A percentile compares a stretch with the other conserved stretches of the same genome.
Conservation (phyloP, 2,888 invertebrate genomes). For the Ophion costatus region DNA sequence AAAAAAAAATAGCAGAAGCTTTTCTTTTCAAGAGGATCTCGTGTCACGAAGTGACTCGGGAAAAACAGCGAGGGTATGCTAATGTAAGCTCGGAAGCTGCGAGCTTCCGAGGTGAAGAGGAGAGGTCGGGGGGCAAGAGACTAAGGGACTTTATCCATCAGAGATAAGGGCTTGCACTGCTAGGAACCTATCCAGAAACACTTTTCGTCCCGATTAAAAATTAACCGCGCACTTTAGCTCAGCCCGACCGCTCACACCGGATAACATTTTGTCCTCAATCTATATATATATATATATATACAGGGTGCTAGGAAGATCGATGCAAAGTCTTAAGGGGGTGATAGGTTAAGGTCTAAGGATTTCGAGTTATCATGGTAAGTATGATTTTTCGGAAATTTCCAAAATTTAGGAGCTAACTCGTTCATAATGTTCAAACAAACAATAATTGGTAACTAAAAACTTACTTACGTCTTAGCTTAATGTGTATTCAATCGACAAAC, state of each 20-base stretch:
- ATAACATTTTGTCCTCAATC: conserved; percentile 6
- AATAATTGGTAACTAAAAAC: too few relatives aligned
- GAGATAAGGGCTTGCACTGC: conserved; percentile 56
- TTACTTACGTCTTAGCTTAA: too few relatives aligned
- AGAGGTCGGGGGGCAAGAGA: not conserved
- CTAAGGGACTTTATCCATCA: conserved; percentile 60
- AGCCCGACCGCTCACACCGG: conserved; percentile 60
- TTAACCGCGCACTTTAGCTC: conserved; percentile 71
- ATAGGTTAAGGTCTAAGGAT: too few relatives aligned
- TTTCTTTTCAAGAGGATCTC: conserved; percentile 30
- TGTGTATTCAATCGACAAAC: too few relatives aligned
- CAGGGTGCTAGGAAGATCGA: too few relatives aligned
- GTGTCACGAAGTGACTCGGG: conserved; percentile 29
- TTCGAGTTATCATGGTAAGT: too few relatives aligned
- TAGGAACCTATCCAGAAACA: conserved; percentile 64
- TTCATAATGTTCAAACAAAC: too few relatives aligned
- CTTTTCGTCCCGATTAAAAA: conserved; percentile 72
- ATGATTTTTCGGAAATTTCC: too few relatives aligned
- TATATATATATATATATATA: not conserved
- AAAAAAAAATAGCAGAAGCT: not conserved
- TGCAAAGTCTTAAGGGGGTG: too few relatives aligned
- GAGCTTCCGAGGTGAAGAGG: not conserved
- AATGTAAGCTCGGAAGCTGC: conserved; percentile 25
- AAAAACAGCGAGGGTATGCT: conserved; percentile 32
- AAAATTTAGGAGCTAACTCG: too few relatives aligned